Conservation (phyloP, 2,797 vertebrate species). For the Falco concolor region DNA sequence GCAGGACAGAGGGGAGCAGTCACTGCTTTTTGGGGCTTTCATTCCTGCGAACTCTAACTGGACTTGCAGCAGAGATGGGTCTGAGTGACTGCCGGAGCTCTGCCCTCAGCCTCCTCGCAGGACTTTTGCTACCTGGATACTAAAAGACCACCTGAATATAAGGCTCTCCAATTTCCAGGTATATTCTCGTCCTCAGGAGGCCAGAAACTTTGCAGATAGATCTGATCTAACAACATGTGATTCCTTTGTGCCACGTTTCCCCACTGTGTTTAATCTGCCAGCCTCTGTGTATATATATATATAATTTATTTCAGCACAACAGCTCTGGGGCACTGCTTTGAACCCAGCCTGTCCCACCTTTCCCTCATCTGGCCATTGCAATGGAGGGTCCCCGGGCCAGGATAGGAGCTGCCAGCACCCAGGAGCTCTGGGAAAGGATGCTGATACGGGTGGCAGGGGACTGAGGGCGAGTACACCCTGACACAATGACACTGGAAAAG, state of each 20-base stretch:
- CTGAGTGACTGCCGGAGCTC: not conserved
- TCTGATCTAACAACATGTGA: not conserved
- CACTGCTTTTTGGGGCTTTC: not conserved
- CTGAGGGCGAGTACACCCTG: not conserved
- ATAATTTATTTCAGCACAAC: not conserved
- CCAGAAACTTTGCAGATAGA: not conserved
- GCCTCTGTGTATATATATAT: not conserved
- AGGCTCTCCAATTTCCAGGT: not conserved
- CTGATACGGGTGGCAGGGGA: not conserved
- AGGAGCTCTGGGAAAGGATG: not conserved
- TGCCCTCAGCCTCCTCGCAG: not conserved
- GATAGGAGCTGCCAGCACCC: not conserved
- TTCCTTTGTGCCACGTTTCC: not conserved
- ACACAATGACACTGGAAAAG: not conserved
- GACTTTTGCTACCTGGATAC: not conserved
- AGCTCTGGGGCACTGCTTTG: not conserved
- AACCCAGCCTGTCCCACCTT: not conserved
- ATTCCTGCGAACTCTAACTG: not conserved
- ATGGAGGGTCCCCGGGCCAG: rapidly evolving
- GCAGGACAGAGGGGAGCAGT: not conserved
- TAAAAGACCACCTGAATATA: not conserved
- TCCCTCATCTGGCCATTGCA: not conserved
- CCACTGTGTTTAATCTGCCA: not conserved
- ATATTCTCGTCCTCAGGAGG: not conserved
- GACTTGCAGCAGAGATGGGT: not conserved